These are phyloP conservation scores for Peucedramus taeniatus DNA, from an alignment of 2,113 vertebrate species.

Conservation along the genomic window DNA sequence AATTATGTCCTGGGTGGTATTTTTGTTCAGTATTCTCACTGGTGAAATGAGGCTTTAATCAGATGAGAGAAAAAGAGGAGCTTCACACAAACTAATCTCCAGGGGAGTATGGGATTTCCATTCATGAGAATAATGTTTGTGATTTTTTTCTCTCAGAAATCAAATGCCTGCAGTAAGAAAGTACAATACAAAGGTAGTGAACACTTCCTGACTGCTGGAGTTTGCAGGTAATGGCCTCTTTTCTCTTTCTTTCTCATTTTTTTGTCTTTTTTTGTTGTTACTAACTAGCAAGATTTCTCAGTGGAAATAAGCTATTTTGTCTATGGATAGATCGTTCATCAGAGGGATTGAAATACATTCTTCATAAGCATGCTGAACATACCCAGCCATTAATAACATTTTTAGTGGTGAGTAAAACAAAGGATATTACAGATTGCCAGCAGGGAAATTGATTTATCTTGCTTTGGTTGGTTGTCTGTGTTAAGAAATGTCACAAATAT, in stretches of 20 bases:
- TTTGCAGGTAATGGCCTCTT: neutral
- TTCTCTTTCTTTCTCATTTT: neutral
- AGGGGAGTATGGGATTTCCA: neutral
- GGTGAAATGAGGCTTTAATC: neutral
- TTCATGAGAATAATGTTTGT: neutral
- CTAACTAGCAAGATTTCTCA: neutral
- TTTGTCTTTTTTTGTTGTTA: neutral
- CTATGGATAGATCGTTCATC: neutral
- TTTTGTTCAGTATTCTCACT: neutral
- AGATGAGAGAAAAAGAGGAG: neutral
- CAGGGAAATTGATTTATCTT: conserved; percentile 27
- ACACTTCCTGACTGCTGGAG: neutral
- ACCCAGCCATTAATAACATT: conserved; percentile 6
- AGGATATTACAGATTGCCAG: neutral
- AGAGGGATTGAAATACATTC: conserved; percentile 7
- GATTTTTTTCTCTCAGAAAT: neutral
- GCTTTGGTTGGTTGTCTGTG: neutral
- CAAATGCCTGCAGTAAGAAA: neutral
- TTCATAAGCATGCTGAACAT: conserved; percentile 4
- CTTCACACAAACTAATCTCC: neutral
- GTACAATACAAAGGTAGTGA: neutral
- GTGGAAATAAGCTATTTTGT: conserved; percentile 16
- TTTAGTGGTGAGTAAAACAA: conserved; percentile 29
- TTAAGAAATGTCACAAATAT: conserved; percentile 42
- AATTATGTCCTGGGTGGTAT: neutral